These are phyloP conservation scores for Bettongia penicillata DNA, from an alignment of 2,113 vertebrate genomes.

Conservation along the genomic window DNA sequence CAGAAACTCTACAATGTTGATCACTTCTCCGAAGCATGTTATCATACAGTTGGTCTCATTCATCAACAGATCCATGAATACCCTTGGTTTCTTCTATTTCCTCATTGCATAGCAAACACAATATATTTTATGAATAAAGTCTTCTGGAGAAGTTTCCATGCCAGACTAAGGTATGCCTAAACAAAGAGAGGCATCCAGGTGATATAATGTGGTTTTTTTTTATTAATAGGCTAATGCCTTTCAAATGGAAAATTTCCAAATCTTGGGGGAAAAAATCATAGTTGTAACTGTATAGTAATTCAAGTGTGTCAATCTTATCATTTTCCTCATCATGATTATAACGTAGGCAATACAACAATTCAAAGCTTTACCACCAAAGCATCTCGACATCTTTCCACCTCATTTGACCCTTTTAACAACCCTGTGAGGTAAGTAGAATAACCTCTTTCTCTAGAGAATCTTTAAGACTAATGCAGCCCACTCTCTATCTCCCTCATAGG, in stretches of 20 bases:
- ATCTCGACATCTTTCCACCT: background rate
- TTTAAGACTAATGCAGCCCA: background rate
- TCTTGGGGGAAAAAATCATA: constrained; percentile 58
- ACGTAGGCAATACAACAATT: background rate
- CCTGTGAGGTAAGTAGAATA: background rate
- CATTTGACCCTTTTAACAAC: constrained; percentile 1
- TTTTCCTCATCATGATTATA: constrained; percentile 37
- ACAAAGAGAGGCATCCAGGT: constrained; percentile 16
- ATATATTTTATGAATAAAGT: constrained; percentile 10
- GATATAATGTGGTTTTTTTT: constrained; percentile 42
- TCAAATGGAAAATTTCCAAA: constrained; percentile 55
- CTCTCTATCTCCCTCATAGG: background rate
- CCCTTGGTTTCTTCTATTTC: constrained; percentile 15
- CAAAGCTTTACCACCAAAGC: background rate
- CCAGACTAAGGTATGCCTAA: background rate
- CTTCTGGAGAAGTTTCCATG: constrained; percentile 4
- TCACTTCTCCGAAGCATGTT: background rate
- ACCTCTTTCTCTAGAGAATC: background rate
- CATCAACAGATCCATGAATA: constrained; percentile 30
- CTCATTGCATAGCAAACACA: constrained; percentile 19
- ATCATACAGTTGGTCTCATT: background rate
- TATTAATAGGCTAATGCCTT: constrained; percentile 45
- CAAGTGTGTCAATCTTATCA: constrained; percentile 45
- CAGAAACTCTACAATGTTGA: background rate
- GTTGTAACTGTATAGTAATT: constrained; percentile 45